phyloP scores from a whole-genome alignment of 2,888 invertebrate species.

The Caenorhabditis auriculariae region DNA sequence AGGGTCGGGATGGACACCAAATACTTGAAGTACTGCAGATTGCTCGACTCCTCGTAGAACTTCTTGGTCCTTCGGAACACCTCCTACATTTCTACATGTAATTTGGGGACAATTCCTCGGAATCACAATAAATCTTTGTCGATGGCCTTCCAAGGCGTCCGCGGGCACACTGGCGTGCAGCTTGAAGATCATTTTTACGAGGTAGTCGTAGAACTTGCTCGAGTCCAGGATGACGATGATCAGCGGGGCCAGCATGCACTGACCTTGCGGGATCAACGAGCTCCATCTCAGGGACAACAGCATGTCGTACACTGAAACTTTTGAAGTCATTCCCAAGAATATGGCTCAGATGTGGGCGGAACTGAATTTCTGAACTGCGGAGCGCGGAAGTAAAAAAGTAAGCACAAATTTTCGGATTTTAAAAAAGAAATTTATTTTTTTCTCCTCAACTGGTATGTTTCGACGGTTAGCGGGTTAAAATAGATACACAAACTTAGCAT shows the following conservation, averaged over 20 bases:
- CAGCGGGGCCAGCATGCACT: constrained; percentile 91
- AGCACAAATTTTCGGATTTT: no score
- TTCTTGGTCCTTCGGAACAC: constrained; percentile 72
- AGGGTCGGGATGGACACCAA: constrained; percentile 87
- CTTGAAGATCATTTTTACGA: constrained; percentile 91
- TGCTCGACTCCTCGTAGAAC: constrained; percentile 89
- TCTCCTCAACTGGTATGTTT: no score
- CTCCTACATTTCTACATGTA: constrained; percentile 9
- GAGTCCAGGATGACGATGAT: constrained; percentile 85
- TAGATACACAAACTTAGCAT: no score
- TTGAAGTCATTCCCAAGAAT: no score
- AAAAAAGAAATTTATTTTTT: no score
- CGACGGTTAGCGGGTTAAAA: no score
- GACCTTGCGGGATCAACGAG: constrained; percentile 95
- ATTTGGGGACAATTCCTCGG: neutral
- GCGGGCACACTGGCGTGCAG: constrained; percentile 85
- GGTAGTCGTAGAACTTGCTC: constrained; percentile 90
- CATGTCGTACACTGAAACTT: constrained; percentile 80
- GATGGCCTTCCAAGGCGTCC: constrained; percentile 86
- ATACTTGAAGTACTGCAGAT: constrained; percentile 94
- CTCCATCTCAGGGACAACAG: constrained; percentile 89
- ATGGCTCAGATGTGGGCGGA: no score
- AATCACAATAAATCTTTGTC: constrained; percentile 78
- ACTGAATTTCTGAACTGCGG: no score
- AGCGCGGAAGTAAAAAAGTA: no score